Conservation (phyloP, 2,797 vertebrate genomes). For the Eulemur rubriventer region DNA sequence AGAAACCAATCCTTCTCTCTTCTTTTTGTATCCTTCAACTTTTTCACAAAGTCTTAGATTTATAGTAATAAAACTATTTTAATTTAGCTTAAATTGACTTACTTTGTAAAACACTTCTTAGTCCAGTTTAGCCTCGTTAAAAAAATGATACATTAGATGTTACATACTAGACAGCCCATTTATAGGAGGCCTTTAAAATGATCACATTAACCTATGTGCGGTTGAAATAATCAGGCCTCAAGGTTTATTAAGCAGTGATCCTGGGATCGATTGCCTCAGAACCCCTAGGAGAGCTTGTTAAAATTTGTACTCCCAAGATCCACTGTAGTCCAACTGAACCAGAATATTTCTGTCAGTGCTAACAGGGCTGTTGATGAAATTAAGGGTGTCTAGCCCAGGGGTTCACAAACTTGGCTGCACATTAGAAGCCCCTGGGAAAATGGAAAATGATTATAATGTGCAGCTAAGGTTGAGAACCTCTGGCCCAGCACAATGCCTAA, state of each 20-base stretch:
- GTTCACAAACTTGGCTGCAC: neutral
- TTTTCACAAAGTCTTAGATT: neutral
- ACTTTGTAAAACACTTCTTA: neutral
- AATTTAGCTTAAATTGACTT: conserved; percentile 8
- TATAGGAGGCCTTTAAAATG: neutral
- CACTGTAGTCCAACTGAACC: neutral
- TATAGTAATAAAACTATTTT: neutral
- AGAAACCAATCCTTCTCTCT: neutral
- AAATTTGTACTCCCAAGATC: neutral
- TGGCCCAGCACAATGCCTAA: neutral
- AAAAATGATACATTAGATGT: neutral
- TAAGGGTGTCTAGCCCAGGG: neutral
- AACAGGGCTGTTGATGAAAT: neutral
- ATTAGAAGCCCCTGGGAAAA: neutral
- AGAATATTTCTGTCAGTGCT: neutral
- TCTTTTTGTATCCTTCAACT: neutral
- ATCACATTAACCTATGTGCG: neutral
- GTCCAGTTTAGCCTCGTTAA: neutral
- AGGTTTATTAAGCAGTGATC: neutral
- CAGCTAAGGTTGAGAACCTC: neutral
- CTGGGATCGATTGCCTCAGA: neutral
- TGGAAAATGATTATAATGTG: neutral
- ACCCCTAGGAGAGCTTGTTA: neutral
- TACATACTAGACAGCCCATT: neutral
- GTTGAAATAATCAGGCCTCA: neutral